Base-by-base conservation (phyloP, 2,888 invertebrate species). In the Anarsia innoxiella region DNA sequence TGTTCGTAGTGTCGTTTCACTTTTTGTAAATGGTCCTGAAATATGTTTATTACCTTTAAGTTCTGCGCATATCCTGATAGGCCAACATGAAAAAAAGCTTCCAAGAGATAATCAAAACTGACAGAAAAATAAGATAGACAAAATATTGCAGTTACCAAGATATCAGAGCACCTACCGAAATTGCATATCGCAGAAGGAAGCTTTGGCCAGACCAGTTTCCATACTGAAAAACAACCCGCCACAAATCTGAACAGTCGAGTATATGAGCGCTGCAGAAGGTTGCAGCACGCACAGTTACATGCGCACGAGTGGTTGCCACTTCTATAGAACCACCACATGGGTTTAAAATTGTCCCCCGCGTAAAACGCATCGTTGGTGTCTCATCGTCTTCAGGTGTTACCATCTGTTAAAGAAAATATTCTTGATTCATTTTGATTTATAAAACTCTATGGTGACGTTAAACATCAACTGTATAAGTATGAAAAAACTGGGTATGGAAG, bases 251-350 rank as follows among this genome's bases (percentile, higher is more conserved):
- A 0, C 59, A 62, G 2, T 37, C 43, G 12, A 79, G 53, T 30
- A 70, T 66, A 28, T 79, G 78, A 2, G 77, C 76, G 0, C 69
- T 74, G 58, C 80, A 79, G 60, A 76, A 79, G 10, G 78, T 77
- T 11, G 73, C 80, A 0, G 79, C 80, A 9, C 77, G 44, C 31
- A 79, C 62, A 36, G 62, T 56, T 1, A 72, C 59, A 41, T 72
- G 68, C 0, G 80, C 66, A 1, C 49, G 40, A 1, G 59, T 59
- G 12, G 69, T 59, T 1, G 64, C 73, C 1, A 59, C 63, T 0
- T 62, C 53, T 1, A 53, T 47, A 13, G 53, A 55, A 1, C 59
- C 68, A 0, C 59, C 74, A 40, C 60, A 67, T 0, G 68, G 64
- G 0, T 64, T 58, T 14, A 80, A 54, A 0, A 68, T 48, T 0